Percentiles rank a stretch among this genome's conserved stretches.
Evolutionary conservation across 2,797 vertebrate genomes (phyloP).

Genomic region (Oryzias dopingdopingensis): DNA sequence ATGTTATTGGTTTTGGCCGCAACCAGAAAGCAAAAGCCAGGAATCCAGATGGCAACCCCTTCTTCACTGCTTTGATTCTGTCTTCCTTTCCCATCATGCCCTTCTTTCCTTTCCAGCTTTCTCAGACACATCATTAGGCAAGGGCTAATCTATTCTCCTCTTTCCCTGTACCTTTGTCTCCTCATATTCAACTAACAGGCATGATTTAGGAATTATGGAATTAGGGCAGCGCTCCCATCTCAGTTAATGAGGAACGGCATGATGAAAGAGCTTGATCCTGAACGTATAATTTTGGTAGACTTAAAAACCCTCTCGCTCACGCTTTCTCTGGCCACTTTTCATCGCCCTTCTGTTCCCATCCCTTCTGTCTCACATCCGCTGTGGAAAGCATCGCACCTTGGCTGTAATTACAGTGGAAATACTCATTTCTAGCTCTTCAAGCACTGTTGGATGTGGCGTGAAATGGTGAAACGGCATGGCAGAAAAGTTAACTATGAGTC

Average conservation of each 20-base stretch:
- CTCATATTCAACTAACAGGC: conserved; percentile 64
- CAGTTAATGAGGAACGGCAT: conserved; percentile 72
- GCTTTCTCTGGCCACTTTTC: conserved; percentile 21
- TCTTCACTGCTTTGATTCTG: conserved; percentile 25
- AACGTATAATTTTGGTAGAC: conserved; percentile 68
- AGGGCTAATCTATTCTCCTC: conserved; percentile 58
- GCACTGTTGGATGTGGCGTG: conserved; percentile 65
- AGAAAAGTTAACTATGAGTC: conserved; percentile 61
- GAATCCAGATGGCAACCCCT: conserved; percentile 64
- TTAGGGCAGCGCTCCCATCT: conserved; percentile 73
- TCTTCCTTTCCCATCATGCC: conserved; percentile 21
- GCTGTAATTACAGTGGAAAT: conserved; percentile 66
- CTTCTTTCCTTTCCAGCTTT: conserved; percentile 40
- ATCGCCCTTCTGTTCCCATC: conserved; percentile 35
- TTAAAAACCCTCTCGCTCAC: conserved; percentile 57
- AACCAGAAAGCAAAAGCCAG: conserved; percentile 49
- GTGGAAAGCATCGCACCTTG: conserved; percentile 28
- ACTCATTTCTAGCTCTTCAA: conserved; percentile 62
- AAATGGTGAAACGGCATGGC: conserved; percentile 62
- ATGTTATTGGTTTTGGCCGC: conserved; percentile 62
- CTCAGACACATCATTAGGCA: conserved; percentile 51
- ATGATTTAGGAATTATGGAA: conserved; percentile 77
- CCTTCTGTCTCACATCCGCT: conserved; percentile 10
- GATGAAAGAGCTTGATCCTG: conserved; percentile 73
- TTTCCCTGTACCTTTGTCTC: conserved; percentile 61